Evolutionary conservation across 2,888 invertebrate species (phyloP).

Genomic region (Troides aeacus): DNA sequence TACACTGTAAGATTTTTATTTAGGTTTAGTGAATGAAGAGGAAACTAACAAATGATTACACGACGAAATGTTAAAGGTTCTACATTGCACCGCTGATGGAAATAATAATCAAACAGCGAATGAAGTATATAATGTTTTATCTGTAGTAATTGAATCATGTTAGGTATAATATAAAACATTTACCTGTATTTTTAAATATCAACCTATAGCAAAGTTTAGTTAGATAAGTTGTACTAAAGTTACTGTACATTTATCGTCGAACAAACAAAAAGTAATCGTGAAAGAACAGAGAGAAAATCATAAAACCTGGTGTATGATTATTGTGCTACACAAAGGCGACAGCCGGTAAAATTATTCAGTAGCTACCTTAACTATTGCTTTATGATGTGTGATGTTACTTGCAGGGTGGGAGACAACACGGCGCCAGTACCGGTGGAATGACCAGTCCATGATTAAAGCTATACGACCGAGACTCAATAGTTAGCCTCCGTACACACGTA

Average conservation of each 20-base stretch:
- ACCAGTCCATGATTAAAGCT: conserved; percentile 57
- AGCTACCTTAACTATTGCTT: conserved; percentile 29
- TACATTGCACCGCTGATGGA: neutral
- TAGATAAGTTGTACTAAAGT: neutral
- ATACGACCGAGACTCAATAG: conserved; percentile 20
- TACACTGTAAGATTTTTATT: neutral
- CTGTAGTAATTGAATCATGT: too few species aligned
- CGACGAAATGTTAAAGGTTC: neutral
- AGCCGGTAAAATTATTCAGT: conserved; percentile 23
- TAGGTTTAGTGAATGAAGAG: neutral
- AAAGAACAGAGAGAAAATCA: neutral
- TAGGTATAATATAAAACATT: too few species aligned
- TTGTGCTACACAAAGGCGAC: conserved; percentile 14
- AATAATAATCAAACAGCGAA: neutral
- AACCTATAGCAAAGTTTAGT: neutral
- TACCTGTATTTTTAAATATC: too few species aligned
- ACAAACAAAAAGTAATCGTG: neutral
- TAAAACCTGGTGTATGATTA: neutral
- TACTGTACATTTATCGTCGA: neutral
- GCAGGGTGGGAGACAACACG: conserved; percentile 58
- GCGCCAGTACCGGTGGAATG: conserved; percentile 63
- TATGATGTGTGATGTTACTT: conserved; percentile 26
- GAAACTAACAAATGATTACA: neutral
- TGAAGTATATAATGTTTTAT: neutral
- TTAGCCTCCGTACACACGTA: conserved; percentile 31